These are phyloP conservation scores for Spongilla lacustris DNA, from an alignment of 37 sponge, comb jelly and placozoan species.

Conservation along the genomic window DNA sequence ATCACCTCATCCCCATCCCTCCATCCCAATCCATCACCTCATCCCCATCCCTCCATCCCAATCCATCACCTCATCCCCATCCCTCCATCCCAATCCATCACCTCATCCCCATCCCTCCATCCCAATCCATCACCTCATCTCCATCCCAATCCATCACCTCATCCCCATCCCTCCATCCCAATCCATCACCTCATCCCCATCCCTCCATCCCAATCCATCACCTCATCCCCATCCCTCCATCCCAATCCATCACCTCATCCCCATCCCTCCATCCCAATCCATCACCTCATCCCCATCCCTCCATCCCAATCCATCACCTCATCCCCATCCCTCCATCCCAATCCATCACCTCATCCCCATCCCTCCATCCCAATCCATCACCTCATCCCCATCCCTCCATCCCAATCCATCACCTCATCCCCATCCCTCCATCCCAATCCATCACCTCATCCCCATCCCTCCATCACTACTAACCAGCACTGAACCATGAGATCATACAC, in stretches of 20 bases:
- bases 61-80: background rate
- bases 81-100: background rate
- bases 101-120: background rate
- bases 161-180: background rate
- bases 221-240: too few relatives aligned
- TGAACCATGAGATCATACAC: slow-evolving; percentile 62
- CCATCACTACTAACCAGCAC: slow-evolving; percentile 46
- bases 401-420: background rate
- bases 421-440: background rate
- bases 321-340: background rate
- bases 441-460: background rate
- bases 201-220: background rate
- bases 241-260: background rate
- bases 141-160: background rate
- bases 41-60: background rate
- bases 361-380: background rate
- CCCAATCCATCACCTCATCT: background rate
- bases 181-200: background rate
- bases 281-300: background rate
- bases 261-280: background rate
- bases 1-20: background rate
- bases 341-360: background rate
- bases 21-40: background rate
- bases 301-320: background rate
- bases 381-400: background rate